These are phyloP conservation scores for Rousettus leschenaultii DNA, from an alignment of 2,113 vertebrate species.

Conservation along the genomic window DNA sequence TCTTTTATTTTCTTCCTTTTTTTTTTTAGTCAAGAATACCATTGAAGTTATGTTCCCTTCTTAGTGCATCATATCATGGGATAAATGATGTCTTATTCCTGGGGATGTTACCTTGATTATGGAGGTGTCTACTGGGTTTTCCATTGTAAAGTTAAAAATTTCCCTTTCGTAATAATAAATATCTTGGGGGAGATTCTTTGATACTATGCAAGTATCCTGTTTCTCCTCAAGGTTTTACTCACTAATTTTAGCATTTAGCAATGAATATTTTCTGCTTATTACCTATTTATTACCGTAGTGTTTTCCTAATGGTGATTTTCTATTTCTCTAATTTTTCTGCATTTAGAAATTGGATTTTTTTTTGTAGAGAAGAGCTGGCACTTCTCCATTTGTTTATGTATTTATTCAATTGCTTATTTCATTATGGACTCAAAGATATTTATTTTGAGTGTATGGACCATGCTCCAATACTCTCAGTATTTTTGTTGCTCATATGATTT, in stretches of 20 bases:
- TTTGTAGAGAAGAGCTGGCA: background rate
- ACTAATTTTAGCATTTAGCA: background rate
- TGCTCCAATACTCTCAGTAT: background rate
- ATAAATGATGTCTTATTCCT: background rate
- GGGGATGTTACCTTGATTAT: background rate
- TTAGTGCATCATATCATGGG: background rate
- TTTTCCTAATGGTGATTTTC: background rate
- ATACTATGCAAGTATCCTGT: background rate
- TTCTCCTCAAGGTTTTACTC: background rate
- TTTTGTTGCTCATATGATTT: background rate
- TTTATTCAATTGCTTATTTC: background rate
- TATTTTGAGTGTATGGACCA: background rate
- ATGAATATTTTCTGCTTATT: background rate
- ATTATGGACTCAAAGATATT: background rate
- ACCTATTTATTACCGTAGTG: background rate
- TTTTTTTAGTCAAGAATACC: background rate
- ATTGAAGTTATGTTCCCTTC: background rate
- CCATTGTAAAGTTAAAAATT: background rate
- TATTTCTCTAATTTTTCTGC: background rate
- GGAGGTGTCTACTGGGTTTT: background rate
- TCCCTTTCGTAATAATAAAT: background rate
- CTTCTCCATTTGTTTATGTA: background rate
- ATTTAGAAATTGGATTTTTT: constrained; percentile 30
- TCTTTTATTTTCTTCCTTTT: background rate
- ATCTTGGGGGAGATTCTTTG: background rate